Conservation (phyloP, 2,888 invertebrate species). For the Lysandra bellargus region DNA sequence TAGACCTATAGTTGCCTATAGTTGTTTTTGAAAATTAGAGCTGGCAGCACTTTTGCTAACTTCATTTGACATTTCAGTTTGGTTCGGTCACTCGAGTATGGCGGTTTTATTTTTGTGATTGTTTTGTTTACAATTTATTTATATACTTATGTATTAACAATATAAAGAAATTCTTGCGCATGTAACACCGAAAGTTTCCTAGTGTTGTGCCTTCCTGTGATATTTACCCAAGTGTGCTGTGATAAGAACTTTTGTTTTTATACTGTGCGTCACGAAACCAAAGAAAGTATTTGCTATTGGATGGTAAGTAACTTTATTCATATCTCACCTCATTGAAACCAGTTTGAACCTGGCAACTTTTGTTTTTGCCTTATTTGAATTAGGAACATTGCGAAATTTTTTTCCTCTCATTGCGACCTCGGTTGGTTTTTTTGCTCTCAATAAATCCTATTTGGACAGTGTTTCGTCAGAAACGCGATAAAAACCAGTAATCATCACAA, state of each 20-base stretch:
- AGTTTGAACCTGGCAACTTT: constrained; percentile 37
- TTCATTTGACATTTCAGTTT: constrained; percentile 40
- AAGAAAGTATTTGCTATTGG: constrained; percentile 30
- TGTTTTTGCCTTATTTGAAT: constrained; percentile 54
- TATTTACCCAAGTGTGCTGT: constrained; percentile 40
- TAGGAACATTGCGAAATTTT: constrained; percentile 54
- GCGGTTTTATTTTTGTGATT: constrained; percentile 41
- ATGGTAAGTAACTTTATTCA: constrained; percentile 41
- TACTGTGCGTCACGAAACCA: constrained; percentile 19
- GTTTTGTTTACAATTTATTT: constrained; percentile 50
- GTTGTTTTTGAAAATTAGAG: background rate
- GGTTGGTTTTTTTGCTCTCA: constrained; percentile 32
- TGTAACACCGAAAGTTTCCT: constrained; percentile 35
- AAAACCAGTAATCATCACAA: background rate
- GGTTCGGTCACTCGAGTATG: constrained; percentile 46
- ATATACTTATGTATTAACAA: constrained; percentile 35
- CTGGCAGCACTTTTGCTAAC: background rate
- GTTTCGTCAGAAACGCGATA: constrained; percentile 4
- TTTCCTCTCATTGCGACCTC: constrained; percentile 58
- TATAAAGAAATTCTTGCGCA: constrained; percentile 44
- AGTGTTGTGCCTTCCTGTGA: constrained; percentile 57
- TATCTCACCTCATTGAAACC: constrained; percentile 35
- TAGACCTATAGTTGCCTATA: no score
- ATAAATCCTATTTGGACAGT: constrained; percentile 25
- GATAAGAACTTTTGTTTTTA: constrained; percentile 38